A percentile compares a stretch with the other conserved stretches of the same genome.
These are phyloP conservation scores for Maniola jurtina DNA, from an alignment of 1,140 invertebrate species.

Conservation along the genomic window DNA sequence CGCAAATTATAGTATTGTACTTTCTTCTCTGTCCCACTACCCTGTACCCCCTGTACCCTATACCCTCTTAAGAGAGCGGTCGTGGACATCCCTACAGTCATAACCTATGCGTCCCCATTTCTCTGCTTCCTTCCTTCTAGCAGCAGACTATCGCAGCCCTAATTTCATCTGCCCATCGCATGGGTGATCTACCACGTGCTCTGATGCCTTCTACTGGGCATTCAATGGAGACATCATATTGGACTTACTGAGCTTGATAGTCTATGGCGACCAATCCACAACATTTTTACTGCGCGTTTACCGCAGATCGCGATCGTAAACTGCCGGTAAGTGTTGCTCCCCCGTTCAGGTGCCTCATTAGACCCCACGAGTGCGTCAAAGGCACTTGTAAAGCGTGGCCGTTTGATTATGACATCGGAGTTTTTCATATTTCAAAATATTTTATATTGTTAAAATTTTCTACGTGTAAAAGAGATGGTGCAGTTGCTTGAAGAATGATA, in stretches of 20 bases:
- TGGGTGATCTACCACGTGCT: too few relatives aligned
- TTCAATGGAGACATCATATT: not conserved
- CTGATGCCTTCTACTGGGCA: too few relatives aligned
- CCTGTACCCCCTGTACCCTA: too few relatives aligned
- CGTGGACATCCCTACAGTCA: too few relatives aligned
- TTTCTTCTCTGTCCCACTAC: too few relatives aligned
- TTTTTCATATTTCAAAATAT: constrained; percentile 8
- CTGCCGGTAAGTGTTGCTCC: constrained; percentile 48
- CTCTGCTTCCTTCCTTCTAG: too few relatives aligned
- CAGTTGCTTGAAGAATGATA: too few relatives aligned
- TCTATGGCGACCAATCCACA: constrained; percentile 31
- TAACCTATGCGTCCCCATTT: too few relatives aligned
- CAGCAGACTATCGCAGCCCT: too few relatives aligned
- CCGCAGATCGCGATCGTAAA: constrained; percentile 58
- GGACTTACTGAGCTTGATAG: constrained; percentile 8
- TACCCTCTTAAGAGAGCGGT: too few relatives aligned
- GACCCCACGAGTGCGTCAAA: constrained; percentile 47
- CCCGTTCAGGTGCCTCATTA: constrained; percentile 55
- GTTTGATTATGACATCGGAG: constrained; percentile 32
- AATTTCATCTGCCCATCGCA: too few relatives aligned
- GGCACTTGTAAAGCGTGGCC: constrained; percentile 25
- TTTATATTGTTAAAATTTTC: constrained; percentile 7
- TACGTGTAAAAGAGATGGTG: not conserved
- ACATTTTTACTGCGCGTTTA: constrained; percentile 58
- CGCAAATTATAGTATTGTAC: too few relatives aligned